Base-by-base conservation (phyloP, 2,113 vertebrate genomes). In the Rhynchomys soricoides region DNA sequence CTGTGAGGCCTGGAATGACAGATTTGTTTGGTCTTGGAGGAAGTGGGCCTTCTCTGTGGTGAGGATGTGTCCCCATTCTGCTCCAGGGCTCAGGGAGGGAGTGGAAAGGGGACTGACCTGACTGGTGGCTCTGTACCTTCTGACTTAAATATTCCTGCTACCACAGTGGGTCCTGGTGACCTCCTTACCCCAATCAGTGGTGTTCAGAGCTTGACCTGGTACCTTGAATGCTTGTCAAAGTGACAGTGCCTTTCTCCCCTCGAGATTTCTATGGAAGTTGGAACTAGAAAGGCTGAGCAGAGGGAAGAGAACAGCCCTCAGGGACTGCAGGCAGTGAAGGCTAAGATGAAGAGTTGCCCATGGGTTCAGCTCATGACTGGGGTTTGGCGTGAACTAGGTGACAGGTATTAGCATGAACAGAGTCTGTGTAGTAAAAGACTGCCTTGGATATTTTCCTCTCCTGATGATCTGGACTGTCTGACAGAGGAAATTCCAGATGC, bases 111-210 rank as follows among this genome's bases (percentile, higher is more conserved):
- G 89, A 2, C 82, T 31, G 82, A 48, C 68, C 48, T 97, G 86
- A 66, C 62, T 92, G 16, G 3, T 40, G 64, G 34, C 6, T 13
- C 40, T 93, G 66, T 0, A 3, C 1, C 95, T 71, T 22, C 57
- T 78, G 94, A n/a, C 93, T 97, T 89, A 90, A 79, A 85, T 89
- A 75, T 93, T 55, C 94, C 37, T 89, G 57, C 64, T 74, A 21
- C n/a, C 57, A 74, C 93, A 22, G 40, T 45, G 86, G 90, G n/a
- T n/a, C 48, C 71, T 24, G 55, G 50, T 45, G n/a, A 62, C 31
- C 64, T 89, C 52, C 50, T 95, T 75, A 57, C 77, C 71, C 77
- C 17, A 0, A 29, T 71, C 2, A 0, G 68, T 57, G 45, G 19
- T 52, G 24, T 74, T 12, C 21, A 64, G 16, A 66, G 71, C 74